These are phyloP conservation scores for Dicerorhinus sumatrensis DNA, from an alignment of 2,113 vertebrate genomes.

Conservation along the genomic window DNA sequence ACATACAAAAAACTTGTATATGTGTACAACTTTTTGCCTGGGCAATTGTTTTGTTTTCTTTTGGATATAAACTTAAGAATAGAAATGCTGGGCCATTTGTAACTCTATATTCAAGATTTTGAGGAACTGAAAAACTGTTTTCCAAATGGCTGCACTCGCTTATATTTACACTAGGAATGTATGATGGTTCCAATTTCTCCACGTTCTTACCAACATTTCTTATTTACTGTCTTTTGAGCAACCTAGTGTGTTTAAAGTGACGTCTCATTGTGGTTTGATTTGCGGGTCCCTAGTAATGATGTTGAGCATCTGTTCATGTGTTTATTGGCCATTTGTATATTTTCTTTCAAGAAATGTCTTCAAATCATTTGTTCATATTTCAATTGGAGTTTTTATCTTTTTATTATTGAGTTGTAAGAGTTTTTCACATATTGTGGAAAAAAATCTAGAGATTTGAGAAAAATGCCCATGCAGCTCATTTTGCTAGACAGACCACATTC, in stretches of 20 bases:
- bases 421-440: background rate
- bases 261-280: background rate
- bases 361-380: background rate
- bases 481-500: background rate
- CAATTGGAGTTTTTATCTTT: background rate
- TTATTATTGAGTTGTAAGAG: background rate
- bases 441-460: background rate
- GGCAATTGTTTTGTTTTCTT: background rate
- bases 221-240: background rate
- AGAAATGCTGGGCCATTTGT: background rate
- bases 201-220: background rate
- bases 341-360: background rate
- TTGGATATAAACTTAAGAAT: background rate
- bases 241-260: background rate
- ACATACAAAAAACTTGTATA: background rate
- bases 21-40: background rate
- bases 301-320: background rate
- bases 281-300: background rate
- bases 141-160: background rate
- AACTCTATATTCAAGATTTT: background rate
- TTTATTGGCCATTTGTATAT: background rate
- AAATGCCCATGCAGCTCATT: background rate
- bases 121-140: background rate
- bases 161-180: background rate
- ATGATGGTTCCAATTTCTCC: background rate